Conservation (phyloP, 2,888 invertebrate genomes). For the Trisateles emortualis region DNA sequence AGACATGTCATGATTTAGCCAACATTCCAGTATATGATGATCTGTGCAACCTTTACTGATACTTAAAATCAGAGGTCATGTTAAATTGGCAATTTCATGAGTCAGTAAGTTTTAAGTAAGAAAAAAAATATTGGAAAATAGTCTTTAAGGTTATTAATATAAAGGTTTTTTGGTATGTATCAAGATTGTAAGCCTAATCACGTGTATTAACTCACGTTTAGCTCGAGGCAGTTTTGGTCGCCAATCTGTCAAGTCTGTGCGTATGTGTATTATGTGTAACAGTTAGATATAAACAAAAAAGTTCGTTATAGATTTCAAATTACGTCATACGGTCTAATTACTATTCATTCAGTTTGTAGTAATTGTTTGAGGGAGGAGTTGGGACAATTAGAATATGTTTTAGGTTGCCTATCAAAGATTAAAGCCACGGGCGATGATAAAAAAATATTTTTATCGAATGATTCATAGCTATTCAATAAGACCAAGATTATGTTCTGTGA, state of each 20-base stretch:
- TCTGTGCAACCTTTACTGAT: constrained; percentile 26
- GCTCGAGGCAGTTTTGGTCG: constrained; percentile 52
- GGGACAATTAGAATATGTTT: neutral
- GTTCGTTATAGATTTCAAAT: neutral
- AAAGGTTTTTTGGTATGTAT: neutral
- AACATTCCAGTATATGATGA: constrained; percentile 39
- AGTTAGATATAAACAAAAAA: constrained; percentile 23
- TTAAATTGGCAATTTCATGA: constrained; percentile 14
- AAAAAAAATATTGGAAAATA: constrained; percentile 1
- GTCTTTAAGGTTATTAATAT: rapidly evolving
- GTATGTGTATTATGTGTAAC: too few relatives aligned
- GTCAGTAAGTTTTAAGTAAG: constrained; percentile 1
- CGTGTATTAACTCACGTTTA: constrained; percentile 46
- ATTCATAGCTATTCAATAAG: too few relatives aligned
- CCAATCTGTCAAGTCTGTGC: constrained; percentile 62
- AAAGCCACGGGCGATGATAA: too few relatives aligned
- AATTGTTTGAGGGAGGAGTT: neutral
- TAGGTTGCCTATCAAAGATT: neutral
- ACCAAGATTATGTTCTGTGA: neutral
- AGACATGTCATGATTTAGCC: constrained; percentile 6
- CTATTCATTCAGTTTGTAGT: neutral
- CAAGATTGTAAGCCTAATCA: constrained; percentile 15
- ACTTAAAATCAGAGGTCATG: constrained; percentile 32
- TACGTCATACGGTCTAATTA: constrained; percentile 1
- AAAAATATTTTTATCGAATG: too few relatives aligned